Percentiles rank a stretch among this genome's conserved stretches.
Conservation (phyloP, 2,797 vertebrate genomes). For the Eurystomus glaucurus region DNA sequence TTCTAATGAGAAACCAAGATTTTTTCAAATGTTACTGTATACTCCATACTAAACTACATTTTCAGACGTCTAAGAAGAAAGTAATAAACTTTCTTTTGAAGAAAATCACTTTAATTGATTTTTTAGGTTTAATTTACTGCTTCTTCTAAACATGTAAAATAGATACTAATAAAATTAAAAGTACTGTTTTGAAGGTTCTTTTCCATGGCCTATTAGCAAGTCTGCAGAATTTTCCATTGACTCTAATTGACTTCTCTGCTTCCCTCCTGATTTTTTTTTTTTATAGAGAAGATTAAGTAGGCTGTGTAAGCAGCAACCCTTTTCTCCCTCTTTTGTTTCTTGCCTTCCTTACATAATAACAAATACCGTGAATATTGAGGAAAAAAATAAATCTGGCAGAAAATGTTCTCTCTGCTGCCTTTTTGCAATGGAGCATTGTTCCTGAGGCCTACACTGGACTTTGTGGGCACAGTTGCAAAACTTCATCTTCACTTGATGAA, state of each 20-base stretch:
- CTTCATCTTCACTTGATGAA: neutral
- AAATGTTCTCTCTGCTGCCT: constrained; percentile 16
- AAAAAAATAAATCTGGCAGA: constrained; percentile 7
- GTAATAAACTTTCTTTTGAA: neutral
- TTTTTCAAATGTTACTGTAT: neutral
- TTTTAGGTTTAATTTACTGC: neutral
- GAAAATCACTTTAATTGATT: neutral
- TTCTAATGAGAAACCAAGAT: neutral
- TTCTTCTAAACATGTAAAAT: neutral
- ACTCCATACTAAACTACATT: neutral
- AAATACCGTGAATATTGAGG: constrained; percentile 14
- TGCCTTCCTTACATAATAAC: constrained; percentile 35
- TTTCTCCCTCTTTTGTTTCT: constrained; percentile 56
- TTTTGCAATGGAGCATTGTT: constrained; percentile 47
- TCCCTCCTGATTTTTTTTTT: neutral
- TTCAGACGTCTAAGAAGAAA: neutral
- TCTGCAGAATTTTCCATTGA: neutral
- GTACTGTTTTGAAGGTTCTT: neutral
- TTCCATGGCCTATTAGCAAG: neutral
- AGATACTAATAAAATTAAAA: neutral
- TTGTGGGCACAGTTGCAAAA: constrained; percentile 36
- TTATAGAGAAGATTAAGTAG: neutral
- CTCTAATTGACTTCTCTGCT: neutral
- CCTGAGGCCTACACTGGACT: neutral
- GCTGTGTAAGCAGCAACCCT: constrained; percentile 18